phyloP scores from a whole-genome alignment of 1,140 invertebrate genomes.

The Melipona quadrifasciata region DNA sequence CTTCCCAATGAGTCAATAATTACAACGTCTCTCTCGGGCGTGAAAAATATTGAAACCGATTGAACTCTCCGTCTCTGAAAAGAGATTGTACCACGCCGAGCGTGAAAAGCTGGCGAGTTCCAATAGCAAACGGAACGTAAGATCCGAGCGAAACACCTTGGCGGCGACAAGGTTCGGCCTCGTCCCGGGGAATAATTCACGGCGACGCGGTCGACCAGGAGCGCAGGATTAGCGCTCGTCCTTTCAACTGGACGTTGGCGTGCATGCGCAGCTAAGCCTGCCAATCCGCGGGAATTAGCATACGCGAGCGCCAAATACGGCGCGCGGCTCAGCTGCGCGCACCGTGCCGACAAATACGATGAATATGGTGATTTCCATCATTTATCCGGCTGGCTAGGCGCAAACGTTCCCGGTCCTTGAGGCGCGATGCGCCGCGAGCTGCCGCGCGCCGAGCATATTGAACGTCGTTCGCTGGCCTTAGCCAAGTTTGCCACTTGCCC shows the following conservation, averaged over 20 bases:
- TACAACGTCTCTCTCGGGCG: too few relatives aligned
- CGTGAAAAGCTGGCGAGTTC: background rate
- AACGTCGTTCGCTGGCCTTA: slow-evolving; percentile 47
- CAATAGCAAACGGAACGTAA: background rate
- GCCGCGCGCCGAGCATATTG: slow-evolving; percentile 48
- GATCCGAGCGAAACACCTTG: background rate
- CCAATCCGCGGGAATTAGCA: slow-evolving; percentile 73
- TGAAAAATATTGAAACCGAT: too few relatives aligned
- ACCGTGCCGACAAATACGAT: slow-evolving; percentile 72
- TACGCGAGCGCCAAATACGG: slow-evolving; percentile 76
- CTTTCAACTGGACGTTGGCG: slow-evolving; percentile 48
- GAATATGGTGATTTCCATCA: slow-evolving; percentile 78
- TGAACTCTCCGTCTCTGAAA: too few relatives aligned
- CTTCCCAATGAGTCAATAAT: too few relatives aligned
- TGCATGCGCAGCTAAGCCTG: slow-evolving; percentile 36
- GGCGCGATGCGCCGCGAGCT: slow-evolving; percentile 42
- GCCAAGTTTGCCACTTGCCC: slow-evolving; percentile 28
- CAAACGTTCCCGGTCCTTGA: slow-evolving; percentile 60
- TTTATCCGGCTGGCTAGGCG: slow-evolving; percentile 69
- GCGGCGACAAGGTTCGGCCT: slow-evolving; percentile 31
- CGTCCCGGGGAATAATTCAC: slow-evolving; percentile 58
- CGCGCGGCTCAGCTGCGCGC: slow-evolving; percentile 61
- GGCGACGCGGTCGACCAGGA: slow-evolving; percentile 11
- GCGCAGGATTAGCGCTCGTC: slow-evolving; percentile 58
- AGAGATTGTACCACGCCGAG: background rate